Percentiles rank a stretch among this genome's conserved stretches.
Conservation (phyloP, 1,140 invertebrate species). For the Batillaria attramentaria region DNA sequence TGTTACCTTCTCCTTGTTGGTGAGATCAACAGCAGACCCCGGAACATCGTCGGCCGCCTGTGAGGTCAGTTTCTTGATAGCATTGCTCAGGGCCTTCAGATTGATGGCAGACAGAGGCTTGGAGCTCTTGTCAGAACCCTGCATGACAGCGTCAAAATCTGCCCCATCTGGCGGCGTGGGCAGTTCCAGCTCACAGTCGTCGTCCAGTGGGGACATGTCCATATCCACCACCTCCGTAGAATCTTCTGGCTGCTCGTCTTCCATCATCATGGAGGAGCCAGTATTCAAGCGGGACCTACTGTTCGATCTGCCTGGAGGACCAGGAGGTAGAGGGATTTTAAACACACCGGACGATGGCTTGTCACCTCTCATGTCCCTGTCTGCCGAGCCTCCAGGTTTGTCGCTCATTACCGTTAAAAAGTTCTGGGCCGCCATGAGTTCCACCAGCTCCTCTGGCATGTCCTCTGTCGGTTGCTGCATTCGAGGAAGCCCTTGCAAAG, state of each 20-base stretch:
- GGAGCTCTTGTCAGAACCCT: slow-evolving; percentile 71
- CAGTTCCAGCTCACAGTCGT: slow-evolving; percentile 51
- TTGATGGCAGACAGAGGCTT: slow-evolving; percentile 23
- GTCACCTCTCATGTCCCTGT: neutral
- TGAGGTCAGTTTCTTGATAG: slow-evolving; percentile 40
- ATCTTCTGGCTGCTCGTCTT: slow-evolving; percentile 48
- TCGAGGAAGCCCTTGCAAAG: too few species aligned
- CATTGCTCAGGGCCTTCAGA: slow-evolving; percentile 38
- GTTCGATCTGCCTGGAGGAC: slow-evolving; percentile 3
- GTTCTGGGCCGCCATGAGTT: slow-evolving; percentile 10
- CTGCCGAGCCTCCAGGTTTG: neutral
- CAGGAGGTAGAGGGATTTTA: slow-evolving; percentile 39
- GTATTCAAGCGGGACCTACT: neutral
- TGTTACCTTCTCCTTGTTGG: slow-evolving; percentile 92
- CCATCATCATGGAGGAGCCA: neutral
- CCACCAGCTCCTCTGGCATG: slow-evolving; percentile 6
- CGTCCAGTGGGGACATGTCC: slow-evolving; percentile 74
- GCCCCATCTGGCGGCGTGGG: slow-evolving; percentile 36
- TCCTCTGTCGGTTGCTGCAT: neutral
- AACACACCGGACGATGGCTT: slow-evolving; percentile 38
- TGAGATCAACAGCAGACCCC: slow-evolving; percentile 89
- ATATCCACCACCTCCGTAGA: slow-evolving; percentile 76
- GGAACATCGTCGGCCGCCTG: slow-evolving; percentile 61
- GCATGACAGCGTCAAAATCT: slow-evolving; percentile 53
- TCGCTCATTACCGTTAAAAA: slow-evolving; percentile 11